Percentiles rank a stretch among this genome's conserved stretches.
phyloP scores from a whole-genome alignment of 2,888 invertebrate genomes.

The Cephalotes varians region DNA sequence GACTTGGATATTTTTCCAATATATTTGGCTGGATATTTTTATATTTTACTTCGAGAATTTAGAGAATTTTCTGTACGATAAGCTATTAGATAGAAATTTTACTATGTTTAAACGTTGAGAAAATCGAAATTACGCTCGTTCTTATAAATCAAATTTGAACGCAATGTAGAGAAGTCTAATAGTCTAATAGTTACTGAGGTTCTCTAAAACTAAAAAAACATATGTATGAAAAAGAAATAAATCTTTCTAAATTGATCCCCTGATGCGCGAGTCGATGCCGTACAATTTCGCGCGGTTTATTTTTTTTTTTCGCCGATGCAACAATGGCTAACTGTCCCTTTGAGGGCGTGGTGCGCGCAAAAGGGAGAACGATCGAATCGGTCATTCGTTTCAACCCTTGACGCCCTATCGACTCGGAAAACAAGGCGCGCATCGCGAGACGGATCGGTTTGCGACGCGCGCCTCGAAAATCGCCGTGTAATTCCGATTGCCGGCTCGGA shows the following conservation, averaged over 20 bases:
- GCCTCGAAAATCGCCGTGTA: constrained; percentile 76
- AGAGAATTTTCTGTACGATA: background rate
- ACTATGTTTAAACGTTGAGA: background rate
- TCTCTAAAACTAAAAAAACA: background rate
- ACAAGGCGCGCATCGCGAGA: constrained; percentile 47
- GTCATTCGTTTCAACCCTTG: constrained; percentile 46
- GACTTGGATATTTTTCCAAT: background rate
- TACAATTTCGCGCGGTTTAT: constrained; percentile 42
- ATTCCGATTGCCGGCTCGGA: constrained; percentile 70
- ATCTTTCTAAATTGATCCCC: constrained; percentile 38
- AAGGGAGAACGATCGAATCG: constrained; percentile 35
- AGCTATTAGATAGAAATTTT: background rate
- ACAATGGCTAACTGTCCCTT: constrained; percentile 54
- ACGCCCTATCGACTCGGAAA: constrained; percentile 37
- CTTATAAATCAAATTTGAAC: background rate
- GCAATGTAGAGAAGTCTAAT: background rate
- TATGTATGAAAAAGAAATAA: constrained; percentile 26
- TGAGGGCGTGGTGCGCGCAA: constrained; percentile 32
- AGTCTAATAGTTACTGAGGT: constrained; percentile 19
- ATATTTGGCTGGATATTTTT: background rate
- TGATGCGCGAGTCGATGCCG: constrained; percentile 1
- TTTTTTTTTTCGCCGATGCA: constrained; percentile 31
- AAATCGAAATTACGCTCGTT: background rate
- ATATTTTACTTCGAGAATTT: background rate
- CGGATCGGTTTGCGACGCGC: constrained; percentile 50